Base-by-base conservation (phyloP, 2,797 vertebrate genomes). In the Xiphophorus birchmanni region DNA sequence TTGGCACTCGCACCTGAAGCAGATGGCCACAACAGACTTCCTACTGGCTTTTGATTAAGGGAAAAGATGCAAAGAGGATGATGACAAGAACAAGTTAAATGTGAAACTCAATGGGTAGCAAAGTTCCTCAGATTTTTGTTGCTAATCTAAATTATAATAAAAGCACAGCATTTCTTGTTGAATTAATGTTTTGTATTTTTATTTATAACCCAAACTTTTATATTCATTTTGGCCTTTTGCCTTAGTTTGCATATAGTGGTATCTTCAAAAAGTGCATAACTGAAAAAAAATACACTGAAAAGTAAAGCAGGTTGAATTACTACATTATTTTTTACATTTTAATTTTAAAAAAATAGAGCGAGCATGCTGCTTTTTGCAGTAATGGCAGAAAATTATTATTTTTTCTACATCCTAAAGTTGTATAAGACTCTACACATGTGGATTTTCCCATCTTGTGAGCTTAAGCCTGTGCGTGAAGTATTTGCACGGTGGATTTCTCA, bases 401-500 rank as follows among this genome's bases (percentile, higher is more conserved):
- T 74, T 4, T 23, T 4, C 23, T 1, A 9, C 6, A 35, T 87
- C 88, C 86, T 88, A 86, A 90, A 58, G 79, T 44, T 65, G 58
- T 74, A 77, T 37, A 10, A 81, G 18, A 18, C 75, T 45, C 5
- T 37, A 48, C 26, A 65, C 54, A 69, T 77, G 77, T 69, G 71
- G 60, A 48, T 13, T 32, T 45, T 48, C 26, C 77, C 21, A 1
- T 42, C 21, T 56, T 65, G 80, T 82, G 79, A 56, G 86, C 80
- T 89, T 84, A 87, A 87, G 82, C 47, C 42, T 15, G 29, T 84
- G 63, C 77, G 42, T 77, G 65, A 77, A 82, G 56, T 85, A 82
- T 91, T 93, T 88, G 79, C 78, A 74, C 73, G 80, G 85, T 75
- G 65, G 71, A 47, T 80, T 75, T 84, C 56, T 56, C 75, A 80